Evolutionary conservation across 1,140 invertebrate species (phyloP), one percentile per base, ranked within the genome.

Genomic region (Drosophila navojoa): DNA sequence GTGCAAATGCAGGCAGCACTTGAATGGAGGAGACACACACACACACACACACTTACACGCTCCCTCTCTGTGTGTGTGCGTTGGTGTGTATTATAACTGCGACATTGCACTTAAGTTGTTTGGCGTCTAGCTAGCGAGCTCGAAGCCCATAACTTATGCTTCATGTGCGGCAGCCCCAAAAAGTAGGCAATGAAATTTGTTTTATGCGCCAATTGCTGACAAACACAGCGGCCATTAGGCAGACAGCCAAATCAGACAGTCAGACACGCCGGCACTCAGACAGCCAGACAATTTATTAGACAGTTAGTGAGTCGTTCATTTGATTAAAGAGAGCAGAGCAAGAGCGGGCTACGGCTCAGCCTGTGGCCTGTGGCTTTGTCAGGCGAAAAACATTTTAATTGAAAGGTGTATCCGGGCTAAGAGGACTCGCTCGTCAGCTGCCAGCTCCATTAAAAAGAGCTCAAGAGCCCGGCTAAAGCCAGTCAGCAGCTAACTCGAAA

Each of bases 111-210:
- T 59, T 59, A 59, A 47, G 57, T 59, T 47, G 42, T 59, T 45
- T 47, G 63, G 53, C 63, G 52, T 47, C 62, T 58, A 19, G 42
- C 55, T 45, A 45, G 40, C 50, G 52, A 10, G 11, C 27, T 32
- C 9, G 4, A 19, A 29, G 52, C 27, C 57, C 53, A 67, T 67
- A 59, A 67, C 32, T 67, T 67, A 59, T 16, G 29, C 16, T 40
- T 57, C 38, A 42, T 22, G 35, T 40, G 38, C 54, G 19, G 15
- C 11, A 15, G 29, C 50, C 29, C 59, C 29, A 27, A 63, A 63
- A 63, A 63, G 58, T 54, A 67, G 71, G 47, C 59, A 84, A 85
- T 77, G 68, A 73, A 85, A 77, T 85, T 76, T 63, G 69, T 77
- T 85, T 68, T 73, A 82, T 70, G 71, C 53, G 71, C 40, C 54